phyloP scores from a whole-genome alignment of 2,888 invertebrate species.

The Cheilosia grossa region DNA sequence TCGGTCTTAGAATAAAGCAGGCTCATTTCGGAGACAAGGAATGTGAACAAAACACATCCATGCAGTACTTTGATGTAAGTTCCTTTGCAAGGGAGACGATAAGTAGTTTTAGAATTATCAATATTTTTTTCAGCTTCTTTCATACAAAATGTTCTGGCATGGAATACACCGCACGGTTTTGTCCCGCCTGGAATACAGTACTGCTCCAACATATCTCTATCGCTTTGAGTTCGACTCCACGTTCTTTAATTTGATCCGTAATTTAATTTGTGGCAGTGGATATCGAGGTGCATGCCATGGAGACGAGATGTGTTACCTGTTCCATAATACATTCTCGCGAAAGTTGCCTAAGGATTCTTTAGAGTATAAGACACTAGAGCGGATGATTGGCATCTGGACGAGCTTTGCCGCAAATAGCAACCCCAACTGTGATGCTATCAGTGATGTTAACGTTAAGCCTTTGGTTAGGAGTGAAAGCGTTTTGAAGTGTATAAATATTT shows the following conservation, averaged over 20 bases:
- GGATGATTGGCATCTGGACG: slow-evolving; percentile 81
- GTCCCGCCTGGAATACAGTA: slow-evolving; percentile 77
- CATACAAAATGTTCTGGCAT: slow-evolving; percentile 82
- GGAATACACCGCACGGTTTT: slow-evolving; percentile 78
- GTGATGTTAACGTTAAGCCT: slow-evolving; percentile 77
- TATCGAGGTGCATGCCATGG: slow-evolving; percentile 80
- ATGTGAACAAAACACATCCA: slow-evolving; percentile 77
- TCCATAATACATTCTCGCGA: slow-evolving; percentile 77
- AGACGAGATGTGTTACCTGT: slow-evolving; percentile 82
- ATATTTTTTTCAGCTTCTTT: slow-evolving; percentile 77
- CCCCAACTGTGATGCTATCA: slow-evolving; percentile 79
- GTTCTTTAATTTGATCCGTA: slow-evolving; percentile 80
- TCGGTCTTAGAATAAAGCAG: slow-evolving; percentile 74
- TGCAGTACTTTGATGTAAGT: slow-evolving; percentile 77
- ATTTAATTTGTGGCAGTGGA: slow-evolving; percentile 78
- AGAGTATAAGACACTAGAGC: slow-evolving; percentile 80
- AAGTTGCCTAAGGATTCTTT: slow-evolving; percentile 76
- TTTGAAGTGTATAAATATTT: slow-evolving; percentile 79
- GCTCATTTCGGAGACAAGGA: slow-evolving; percentile 77
- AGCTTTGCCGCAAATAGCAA: slow-evolving; percentile 80
- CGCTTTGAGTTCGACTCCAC: slow-evolving; percentile 82
- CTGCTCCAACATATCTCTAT: slow-evolving; percentile 80
- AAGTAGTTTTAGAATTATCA: not conserved
- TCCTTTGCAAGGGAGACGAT: too few relatives aligned
- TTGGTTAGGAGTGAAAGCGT: slow-evolving; percentile 69